Evolutionary conservation across 2,797 vertebrate species (phyloP), one percentile per base, ranked within the genome.

Genomic region (Threskiornis aethiopicus): DNA sequence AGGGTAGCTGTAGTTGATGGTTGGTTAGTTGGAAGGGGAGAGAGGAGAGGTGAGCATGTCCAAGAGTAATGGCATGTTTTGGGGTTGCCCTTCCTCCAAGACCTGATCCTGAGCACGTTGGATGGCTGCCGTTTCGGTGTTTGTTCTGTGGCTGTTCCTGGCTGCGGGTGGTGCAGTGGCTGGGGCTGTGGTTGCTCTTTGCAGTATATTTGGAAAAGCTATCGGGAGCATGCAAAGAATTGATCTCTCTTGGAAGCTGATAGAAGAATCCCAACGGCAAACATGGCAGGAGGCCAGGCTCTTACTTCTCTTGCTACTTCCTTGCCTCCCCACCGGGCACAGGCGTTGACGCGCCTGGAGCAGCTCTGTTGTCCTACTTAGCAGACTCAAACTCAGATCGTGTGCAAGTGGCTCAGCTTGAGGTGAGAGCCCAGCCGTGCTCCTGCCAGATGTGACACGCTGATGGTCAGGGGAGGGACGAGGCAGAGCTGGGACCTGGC

Each of bases 271-370:
- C 31, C 39, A 17, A 7, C 6, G 69, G 41, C 22, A 70, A 70
- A 41, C 7, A 4, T 0, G 5, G 28, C 21, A 16, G 59, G 67
- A 51, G 57, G 42, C 58, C n/a, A 51, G 75, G 39, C 52, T 62
- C n/a, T 37, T 42, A 7, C n/a, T 86, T 73, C 67, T 85, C 72
- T 37, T 58, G 47, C 44, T 67, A 11, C 49, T 29, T 64, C 18
- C 46, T 88, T 44, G 16, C 35, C 26, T 75, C 14, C 57, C 37
- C 11, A 4, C 20, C 16, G 41, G 72, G 57, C 47, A 31, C 39
- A 21, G 67, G 29, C 0, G 2, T 19, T 16, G n/a, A 15, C 0
- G 4, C 55, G 42, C 44, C n/a, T 0, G 0, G 42, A 44, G 44
- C 14, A 20, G 77, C 72, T 46, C 41, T 15, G 8, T 59, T 46